These are phyloP conservation scores for Oxyscelio sp. DNA, from an alignment of 2,888 invertebrate genomes.

Conservation along the genomic window DNA sequence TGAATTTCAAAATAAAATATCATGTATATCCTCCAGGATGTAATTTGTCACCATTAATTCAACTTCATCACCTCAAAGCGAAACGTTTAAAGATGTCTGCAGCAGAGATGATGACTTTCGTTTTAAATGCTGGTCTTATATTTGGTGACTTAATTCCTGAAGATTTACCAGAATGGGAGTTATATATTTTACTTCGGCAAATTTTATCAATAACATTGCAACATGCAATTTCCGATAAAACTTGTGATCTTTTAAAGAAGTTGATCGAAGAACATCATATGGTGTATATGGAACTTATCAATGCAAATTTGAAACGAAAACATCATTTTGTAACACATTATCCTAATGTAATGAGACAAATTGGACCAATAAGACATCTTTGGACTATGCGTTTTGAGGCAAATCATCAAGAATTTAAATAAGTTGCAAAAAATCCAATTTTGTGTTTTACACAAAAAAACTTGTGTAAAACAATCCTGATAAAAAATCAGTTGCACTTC, in stretches of 20 bases:
- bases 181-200: slow-evolving; percentile 42
- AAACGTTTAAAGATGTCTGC: too few relatives aligned
- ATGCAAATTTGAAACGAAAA: slow-evolving; percentile 66
- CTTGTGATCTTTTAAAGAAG: slow-evolving; percentile 53
- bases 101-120: too few relatives aligned
- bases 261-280: slow-evolving; percentile 28
- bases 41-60: too few relatives aligned
- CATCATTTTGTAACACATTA: slow-evolving; percentile 33
- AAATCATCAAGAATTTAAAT: slow-evolving; percentile 37
- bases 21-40: too few relatives aligned
- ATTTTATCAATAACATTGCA: slow-evolving; percentile 40
- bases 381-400: slow-evolving; percentile 46
- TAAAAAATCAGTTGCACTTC: slow-evolving; percentile 19
- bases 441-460: too few relatives aligned
- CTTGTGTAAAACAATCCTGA: not conserved
- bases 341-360: slow-evolving; percentile 41
- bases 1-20: too few relatives aligned
- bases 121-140: too few relatives aligned
- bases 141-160: too few relatives aligned
- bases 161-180: slow-evolving; percentile 26
- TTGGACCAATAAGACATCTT: slow-evolving; percentile 34
- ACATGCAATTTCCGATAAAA: slow-evolving; percentile 22
- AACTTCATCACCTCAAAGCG: too few relatives aligned
- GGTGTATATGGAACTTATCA: slow-evolving; percentile 49
- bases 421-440: not conserved